Conservation (phyloP, 2,797 vertebrate species). For the Hephaestus fuliginosus region DNA sequence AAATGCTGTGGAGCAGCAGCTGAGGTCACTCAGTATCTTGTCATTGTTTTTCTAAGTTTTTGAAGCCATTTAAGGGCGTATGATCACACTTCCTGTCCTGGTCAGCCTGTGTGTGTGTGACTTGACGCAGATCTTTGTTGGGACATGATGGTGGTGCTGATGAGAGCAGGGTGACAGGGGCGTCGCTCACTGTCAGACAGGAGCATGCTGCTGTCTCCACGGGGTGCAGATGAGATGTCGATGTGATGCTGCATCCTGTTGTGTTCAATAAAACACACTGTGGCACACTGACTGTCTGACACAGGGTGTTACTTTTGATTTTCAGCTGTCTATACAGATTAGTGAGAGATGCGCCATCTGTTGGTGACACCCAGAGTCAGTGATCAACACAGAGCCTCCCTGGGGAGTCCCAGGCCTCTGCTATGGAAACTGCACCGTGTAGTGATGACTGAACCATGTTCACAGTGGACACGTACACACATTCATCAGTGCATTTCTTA, state of each 20-base stretch:
- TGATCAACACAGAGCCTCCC: constrained; percentile 24
- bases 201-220: constrained; percentile 47
- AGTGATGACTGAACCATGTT: constrained; percentile 8
- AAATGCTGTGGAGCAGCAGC: background rate
- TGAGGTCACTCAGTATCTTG: background rate
- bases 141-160: constrained; percentile 75
- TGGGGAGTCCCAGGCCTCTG: constrained; percentile 5
- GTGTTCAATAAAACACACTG: constrained; percentile 43
- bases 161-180: constrained; percentile 72
- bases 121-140: constrained; percentile 55
- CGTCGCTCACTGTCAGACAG: constrained; percentile 58
- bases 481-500: background rate
- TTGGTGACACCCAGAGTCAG: constrained; percentile 40
- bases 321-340: constrained; percentile 20
- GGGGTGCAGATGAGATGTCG: constrained; percentile 20
- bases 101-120: background rate
- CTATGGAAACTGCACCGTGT: constrained; percentile 42
- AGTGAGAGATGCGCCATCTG: constrained; percentile 57
- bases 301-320: constrained; percentile 41
- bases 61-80: background rate
- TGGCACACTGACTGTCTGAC: constrained; percentile 11
- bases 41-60: background rate
- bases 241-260: constrained; percentile 34
- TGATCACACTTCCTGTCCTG: constrained; percentile 50
- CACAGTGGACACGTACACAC: constrained; percentile 1